Evolutionary conservation across 1,140 invertebrate genomes (phyloP), one percentile per base, ranked within the genome.

Genomic region (Idris sp.): DNA sequence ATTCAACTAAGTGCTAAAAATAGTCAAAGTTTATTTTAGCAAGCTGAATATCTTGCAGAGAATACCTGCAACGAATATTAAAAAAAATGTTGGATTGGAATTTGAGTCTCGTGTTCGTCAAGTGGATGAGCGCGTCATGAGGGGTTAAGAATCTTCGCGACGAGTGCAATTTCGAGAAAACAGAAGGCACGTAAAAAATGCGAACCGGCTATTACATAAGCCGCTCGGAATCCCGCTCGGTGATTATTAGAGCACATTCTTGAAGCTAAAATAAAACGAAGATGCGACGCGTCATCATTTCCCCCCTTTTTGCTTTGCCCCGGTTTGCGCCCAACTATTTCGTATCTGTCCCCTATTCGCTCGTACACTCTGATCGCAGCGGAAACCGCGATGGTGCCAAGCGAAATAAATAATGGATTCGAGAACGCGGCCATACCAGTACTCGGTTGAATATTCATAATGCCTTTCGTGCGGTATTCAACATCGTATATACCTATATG

Each of bases 391-490:
- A 61, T 78, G 72, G 79, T 77, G 80, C 79, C 80, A 74, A 78
- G 61, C 51, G 40, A 68, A 79, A 85, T 86, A 83, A 86, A 86
- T 85, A 86, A 86, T 86, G 83, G 79, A 86, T 84, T 75, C 74
- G 78, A 26, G 49, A 78, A 81, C 76, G 81, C 81, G 69, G 83
- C 82, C 82, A 85, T 84, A 79, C 76, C 81, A 72, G 59, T 2
- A 58, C 74, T 56, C 76, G 9, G 53, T 80, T 86, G 84, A 86
- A 86, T 86, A 85, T 86, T 86, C 84, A 64, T 64, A 64, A 51
- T 35, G 26, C 36, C 25, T 40, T n/a, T 16, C n/a, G 58, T 41
- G 44, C 46, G 28, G 6, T 61, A 61, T 59, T 25, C 44, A 44
- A 36, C n/a, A 26, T 48, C 44, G 44, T 33, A 19, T 8, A 28